Base-by-base conservation (phyloP, 1,140 invertebrate species). In the Leptinotarsa undecemlineata region DNA sequence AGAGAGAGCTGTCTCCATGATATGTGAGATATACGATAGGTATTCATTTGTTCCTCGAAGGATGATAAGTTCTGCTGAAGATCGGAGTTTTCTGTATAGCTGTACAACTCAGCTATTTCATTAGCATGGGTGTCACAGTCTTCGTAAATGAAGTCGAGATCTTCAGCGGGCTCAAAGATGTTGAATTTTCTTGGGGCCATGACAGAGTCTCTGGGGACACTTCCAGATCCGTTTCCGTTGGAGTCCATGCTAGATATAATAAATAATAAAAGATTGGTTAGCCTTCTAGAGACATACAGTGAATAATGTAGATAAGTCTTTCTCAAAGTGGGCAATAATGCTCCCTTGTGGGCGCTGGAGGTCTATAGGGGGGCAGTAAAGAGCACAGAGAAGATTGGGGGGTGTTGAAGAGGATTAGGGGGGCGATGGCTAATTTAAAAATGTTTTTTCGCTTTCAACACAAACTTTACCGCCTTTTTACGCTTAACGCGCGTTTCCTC, bases 41-140 rank as follows among this genome's bases (percentile, higher is more conserved):
- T 89, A 82, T 92, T 90, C 93, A 96, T 95, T 82, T 93, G 90
- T 81, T 95, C 92, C 84, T 96, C 95, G 82, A 96, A 96, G 23
- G 94, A 92, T 87, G 93, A 92, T n/a, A 96, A 91, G 88, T 98
- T 98, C 64, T 91, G 86, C 76, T 92, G 90, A 83, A 97, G 95
- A 85, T 99, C 97, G 76, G 91, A 89, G 78, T 96, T 94, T 86
- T 99, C 98, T 1, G 96, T 98, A 84, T 99, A 99, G 83, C 95
- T 98, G 83, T 99, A 99, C 1, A 98, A 86, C 86, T 99, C 97
- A 48, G 96, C 92, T 79, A 99, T 95, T 90, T 99, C 97, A 87
- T 95, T 95, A 64, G 90, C 88, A 86, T 96, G 92, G 23, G 87
- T 89, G 85, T 99, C 97, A 51, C 95, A 92, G 87, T 99, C 97